phyloP scores from a whole-genome alignment of 2,113 vertebrate genomes.

The Daubentonia madagascariensis region DNA sequence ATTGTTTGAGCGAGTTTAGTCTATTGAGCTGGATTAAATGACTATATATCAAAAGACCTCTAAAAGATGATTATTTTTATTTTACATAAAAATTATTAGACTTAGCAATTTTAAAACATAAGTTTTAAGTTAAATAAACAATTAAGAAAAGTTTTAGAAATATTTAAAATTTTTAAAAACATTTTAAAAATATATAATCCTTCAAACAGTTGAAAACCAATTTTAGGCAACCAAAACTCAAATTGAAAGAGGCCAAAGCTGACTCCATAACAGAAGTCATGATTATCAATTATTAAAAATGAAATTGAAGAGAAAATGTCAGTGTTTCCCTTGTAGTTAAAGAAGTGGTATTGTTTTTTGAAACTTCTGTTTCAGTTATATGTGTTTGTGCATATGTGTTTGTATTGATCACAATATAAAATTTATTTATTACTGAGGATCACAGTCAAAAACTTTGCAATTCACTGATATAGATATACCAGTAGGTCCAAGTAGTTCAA shows the following conservation, averaged over 20 bases:
- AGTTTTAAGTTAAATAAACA: not conserved
- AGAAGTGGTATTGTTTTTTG: not conserved
- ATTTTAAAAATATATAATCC: not conserved
- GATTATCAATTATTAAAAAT: not conserved
- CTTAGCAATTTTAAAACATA: not conserved
- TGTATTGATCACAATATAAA: not conserved
- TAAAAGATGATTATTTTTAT: not conserved
- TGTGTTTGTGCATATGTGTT: not conserved
- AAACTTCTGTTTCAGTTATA: not conserved
- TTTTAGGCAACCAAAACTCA: not conserved
- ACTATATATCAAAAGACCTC: not conserved
- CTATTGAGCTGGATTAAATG: not conserved
- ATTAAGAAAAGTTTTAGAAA: constrained; percentile 10
- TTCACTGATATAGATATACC: not conserved
- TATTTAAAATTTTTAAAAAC: not conserved
- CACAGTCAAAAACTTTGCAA: not conserved
- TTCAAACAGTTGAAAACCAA: not conserved
- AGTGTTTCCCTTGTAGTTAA: not conserved
- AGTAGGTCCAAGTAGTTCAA: not conserved
- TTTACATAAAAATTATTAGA: constrained; percentile 30
- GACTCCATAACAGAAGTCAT: not conserved
- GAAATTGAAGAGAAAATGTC: not conserved
- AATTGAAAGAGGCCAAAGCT: not conserved
- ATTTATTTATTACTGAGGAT: not conserved
- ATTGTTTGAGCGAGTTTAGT: not conserved